These are phyloP conservation scores for Venusia cambrica DNA, from an alignment of 2,888 invertebrate species.

Conservation along the genomic window DNA sequence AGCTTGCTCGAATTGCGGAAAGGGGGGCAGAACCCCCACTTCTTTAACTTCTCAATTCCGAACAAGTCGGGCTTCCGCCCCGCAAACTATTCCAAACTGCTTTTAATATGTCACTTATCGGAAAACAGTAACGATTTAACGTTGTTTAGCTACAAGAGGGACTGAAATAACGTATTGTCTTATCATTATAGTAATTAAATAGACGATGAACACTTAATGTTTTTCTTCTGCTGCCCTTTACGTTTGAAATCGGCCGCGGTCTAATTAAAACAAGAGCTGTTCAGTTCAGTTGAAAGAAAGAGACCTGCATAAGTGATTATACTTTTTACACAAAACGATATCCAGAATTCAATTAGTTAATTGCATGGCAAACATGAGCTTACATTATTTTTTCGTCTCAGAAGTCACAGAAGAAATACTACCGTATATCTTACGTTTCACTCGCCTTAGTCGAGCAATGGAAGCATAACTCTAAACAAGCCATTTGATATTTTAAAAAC, in stretches of 20 bases:
- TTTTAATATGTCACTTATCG: conserved; percentile 52
- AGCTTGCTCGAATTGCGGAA: conserved; percentile 25
- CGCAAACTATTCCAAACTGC: conserved; percentile 44
- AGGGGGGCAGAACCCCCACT: conserved; percentile 33
- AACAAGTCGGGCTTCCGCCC: conserved; percentile 37
- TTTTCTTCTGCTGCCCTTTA: conserved; percentile 20
- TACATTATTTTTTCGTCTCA: conserved; percentile 12
- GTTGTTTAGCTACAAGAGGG: conserved; percentile 23
- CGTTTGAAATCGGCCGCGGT: conserved; percentile 9
- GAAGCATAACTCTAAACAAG: too few relatives aligned
- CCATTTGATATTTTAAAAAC: too few relatives aligned
- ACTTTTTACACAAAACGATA: conserved; percentile 25
- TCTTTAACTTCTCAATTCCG: conserved; percentile 57
- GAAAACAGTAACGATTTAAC: conserved; percentile 33
- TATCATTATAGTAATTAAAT: conserved; percentile 13
- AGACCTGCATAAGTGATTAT: conserved; percentile 19
- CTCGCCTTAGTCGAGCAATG: too few relatives aligned
- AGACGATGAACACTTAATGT: conserved; percentile 18
- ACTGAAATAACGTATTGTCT: conserved; percentile 6
- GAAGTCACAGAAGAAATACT: conserved; percentile 8
- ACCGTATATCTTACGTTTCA: too few relatives aligned
- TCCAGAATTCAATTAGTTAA: conserved; percentile 28
- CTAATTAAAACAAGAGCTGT: conserved; percentile 23
- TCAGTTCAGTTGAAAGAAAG: conserved; percentile 16
- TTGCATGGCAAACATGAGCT: conserved; percentile 22